Percentiles rank a stretch among this genome's conserved stretches.
Evolutionary conservation across 2,797 vertebrate species (phyloP).

Genomic region (Sebastolobus altivelis): DNA sequence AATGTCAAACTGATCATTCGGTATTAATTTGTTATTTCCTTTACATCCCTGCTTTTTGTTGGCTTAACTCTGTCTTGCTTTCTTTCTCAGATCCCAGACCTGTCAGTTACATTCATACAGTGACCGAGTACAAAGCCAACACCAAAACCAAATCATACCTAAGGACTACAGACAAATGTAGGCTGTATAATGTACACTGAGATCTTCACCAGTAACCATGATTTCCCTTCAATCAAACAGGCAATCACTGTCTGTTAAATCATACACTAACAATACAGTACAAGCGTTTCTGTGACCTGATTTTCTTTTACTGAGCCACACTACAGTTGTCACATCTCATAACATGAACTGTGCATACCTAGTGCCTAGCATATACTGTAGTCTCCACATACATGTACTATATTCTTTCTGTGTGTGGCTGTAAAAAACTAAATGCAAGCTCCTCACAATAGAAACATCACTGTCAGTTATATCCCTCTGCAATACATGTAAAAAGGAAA

Average conservation of each 20-base stretch:
- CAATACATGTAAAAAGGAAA: conserved; percentile 67
- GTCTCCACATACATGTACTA: conserved; percentile 64
- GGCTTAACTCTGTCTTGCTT: neutral
- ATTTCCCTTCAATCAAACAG: conserved; percentile 11
- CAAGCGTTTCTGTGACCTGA: conserved; percentile 32
- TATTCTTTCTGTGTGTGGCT: conserved; percentile 69
- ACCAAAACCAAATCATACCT: neutral
- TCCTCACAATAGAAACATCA: conserved; percentile 63
- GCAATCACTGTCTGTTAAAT: conserved; percentile 2
- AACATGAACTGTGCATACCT: conserved; percentile 68
- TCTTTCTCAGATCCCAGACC: conserved; percentile 21
- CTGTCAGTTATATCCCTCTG: conserved; percentile 67
- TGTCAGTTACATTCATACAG: conserved; percentile 1
- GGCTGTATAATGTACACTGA: neutral
- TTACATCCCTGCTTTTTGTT: neutral
- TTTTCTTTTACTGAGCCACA: conserved; percentile 39
- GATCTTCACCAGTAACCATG: neutral
- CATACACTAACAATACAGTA: conserved; percentile 12
- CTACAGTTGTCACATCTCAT: conserved; percentile 39
- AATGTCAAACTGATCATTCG: neutral
- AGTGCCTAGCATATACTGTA: conserved; percentile 73
- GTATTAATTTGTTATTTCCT: neutral
- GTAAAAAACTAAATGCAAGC: conserved; percentile 58
- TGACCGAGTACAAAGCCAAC: conserved; percentile 17
- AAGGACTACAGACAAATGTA: conserved; percentile 4